These are phyloP conservation scores for Mya arenaria DNA, from an alignment of 1,140 invertebrate species.

Conservation along the genomic window DNA sequence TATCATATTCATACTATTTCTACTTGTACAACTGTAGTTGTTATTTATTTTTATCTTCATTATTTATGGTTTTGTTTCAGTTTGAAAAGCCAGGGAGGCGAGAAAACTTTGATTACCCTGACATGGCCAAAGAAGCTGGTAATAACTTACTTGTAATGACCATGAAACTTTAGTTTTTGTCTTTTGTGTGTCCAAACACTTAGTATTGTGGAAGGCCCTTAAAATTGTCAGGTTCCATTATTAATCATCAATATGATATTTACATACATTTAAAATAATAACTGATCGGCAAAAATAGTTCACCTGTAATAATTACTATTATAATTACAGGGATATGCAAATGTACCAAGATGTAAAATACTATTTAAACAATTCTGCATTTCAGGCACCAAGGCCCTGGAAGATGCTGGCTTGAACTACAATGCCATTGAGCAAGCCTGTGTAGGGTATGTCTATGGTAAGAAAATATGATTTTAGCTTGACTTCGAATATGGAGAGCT, in stretches of 20 bases:
- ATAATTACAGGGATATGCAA: too few relatives aligned
- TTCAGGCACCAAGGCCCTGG: conserved; percentile 90
- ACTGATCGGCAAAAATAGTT: too few relatives aligned
- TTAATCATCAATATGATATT: too few relatives aligned
- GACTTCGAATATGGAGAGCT: too few relatives aligned
- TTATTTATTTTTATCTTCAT: background rate
- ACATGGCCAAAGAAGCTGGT: conserved; percentile 95
- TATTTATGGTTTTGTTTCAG: conserved; percentile 77
- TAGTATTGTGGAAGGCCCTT: too few relatives aligned
- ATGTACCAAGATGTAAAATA: too few relatives aligned
- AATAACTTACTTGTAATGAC: conserved; percentile 1
- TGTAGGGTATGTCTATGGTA: conserved; percentile 97
- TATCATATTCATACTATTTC: background rate
- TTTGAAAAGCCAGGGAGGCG: conserved; percentile 94
- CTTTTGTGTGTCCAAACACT: too few relatives aligned
- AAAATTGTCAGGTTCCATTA: too few relatives aligned
- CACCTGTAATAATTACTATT: too few relatives aligned
- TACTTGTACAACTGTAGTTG: background rate
- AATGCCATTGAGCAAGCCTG: conserved; percentile 92
- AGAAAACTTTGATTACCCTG: conserved; percentile 94
- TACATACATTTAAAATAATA: too few relatives aligned
- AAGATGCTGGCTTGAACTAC: conserved; percentile 93
- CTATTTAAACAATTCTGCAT: too few relatives aligned
- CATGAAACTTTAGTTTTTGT: background rate
- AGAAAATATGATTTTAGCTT: conserved; percentile 13